Evolutionary conservation across 2,888 invertebrate genomes (phyloP), one percentile per base, ranked within the genome.

Genomic region (Atethmia centrago): DNA sequence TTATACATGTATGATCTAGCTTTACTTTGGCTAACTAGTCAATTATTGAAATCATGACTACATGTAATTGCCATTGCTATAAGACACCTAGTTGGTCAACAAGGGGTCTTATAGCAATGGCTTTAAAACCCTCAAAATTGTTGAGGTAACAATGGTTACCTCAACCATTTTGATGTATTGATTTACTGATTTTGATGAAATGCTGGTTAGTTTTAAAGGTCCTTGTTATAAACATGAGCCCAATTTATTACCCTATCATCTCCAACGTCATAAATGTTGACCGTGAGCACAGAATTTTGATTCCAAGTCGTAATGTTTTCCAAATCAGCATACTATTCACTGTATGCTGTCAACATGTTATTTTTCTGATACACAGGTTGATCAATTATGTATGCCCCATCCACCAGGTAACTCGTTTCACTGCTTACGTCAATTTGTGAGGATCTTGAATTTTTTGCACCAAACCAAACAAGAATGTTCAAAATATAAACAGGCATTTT

Each of bases 371-470:
- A 40, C n/a, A 64, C 31, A 28, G 12, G 25, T 80, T 36, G 19
- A 77, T 65, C 31, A 21, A 66, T 63, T 77, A 82, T 56, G 68
- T 40, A 62, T 77, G 68, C 14, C 58, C 47, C 25, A 56, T 45
- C 28, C 36, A 40, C 14, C 8, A 65, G n/a, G 42, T 63, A 59
- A 66, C 74, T 56, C 25, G 63, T 84, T 76, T 80, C 76, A 64
- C 64, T 12, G 63, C 59, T 68, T 70, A 74, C 83, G 83, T 79
- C 66, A 83, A 42, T 63, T 16, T 9, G 12, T 28, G n/a, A 14
- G 61, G 59, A n/a, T 62, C 28, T 65, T 73, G 65, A 69, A 72
- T 79, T 58, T 56, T 80, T 62, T 51, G 62, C 53, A 59, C 28
- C 28, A 62, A 73, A 40, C 10, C 47, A 62, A 68, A 67, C 56